Percentiles rank a stretch among this genome's conserved stretches.
These are phyloP conservation scores for Periparus ater DNA, from an alignment of 2,797 vertebrate species.

Conservation along the genomic window DNA sequence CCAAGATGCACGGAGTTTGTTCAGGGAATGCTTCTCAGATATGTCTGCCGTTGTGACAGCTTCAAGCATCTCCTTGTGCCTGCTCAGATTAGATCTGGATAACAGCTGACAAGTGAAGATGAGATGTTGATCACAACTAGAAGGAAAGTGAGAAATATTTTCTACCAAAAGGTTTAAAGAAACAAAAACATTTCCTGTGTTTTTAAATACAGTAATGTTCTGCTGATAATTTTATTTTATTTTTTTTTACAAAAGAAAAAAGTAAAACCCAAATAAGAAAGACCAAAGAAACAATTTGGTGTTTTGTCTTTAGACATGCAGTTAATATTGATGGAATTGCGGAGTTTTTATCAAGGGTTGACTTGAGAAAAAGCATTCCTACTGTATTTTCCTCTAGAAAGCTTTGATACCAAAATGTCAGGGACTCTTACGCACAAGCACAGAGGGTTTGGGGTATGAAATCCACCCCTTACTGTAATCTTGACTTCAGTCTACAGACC, in stretches of 20 bases:
- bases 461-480: background rate
- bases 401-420: background rate
- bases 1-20: background rate
- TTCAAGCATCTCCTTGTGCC: background rate
- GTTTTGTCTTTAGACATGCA: background rate
- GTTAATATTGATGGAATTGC: background rate
- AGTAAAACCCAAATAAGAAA: background rate
- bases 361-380: background rate
- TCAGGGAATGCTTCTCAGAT: background rate
- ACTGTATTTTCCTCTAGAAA: background rate
- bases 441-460: background rate
- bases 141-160: background rate
- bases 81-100: background rate
- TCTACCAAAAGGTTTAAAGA: slow-evolving; percentile 14
- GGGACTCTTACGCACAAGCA: background rate
- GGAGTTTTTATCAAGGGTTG: background rate
- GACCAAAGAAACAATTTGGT: background rate
- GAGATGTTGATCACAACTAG: background rate
- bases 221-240: background rate
- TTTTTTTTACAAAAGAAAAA: background rate
- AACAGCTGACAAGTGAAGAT: background rate
- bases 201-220: background rate
- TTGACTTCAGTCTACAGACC: background rate
- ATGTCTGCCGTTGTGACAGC: background rate
- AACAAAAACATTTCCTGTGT: background rate